Base-by-base conservation (phyloP, 2,888 invertebrate species). In the Trichacis sp. region DNA sequence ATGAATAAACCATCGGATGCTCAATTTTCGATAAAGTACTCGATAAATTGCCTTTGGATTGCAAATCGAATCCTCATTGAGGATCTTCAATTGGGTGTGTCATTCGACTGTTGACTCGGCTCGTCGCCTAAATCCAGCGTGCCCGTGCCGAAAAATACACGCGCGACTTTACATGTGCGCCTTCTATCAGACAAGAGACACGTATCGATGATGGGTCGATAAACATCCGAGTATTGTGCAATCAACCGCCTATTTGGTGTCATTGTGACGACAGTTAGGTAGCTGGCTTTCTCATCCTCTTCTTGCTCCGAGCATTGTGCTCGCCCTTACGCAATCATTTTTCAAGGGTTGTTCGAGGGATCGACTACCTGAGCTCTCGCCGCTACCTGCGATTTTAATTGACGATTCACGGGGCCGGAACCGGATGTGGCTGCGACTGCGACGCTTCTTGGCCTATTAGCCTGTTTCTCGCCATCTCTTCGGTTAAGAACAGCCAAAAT, bases 161-260 rank as follows among this genome's bases (percentile, higher is more conserved):
- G 63, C 59, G 63, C 20, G 62, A 62, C 66, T 66, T 59, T 59
- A 55, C 58, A 54, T 66, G 61, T 62, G 66, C 66, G 63, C 58
- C 66, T 24, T 58, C 66, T 67, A 49, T 64, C 51, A 40, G 43
- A 50, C 59, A 62, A 56, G 40, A 67, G 66, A 67, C 70, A 68
- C 70, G 77, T 78, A 78, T 78, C 81, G 79, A 80, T 80, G 82
- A 82, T 82, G 81, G 80, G 75, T 82, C 82, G 82, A 82, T 82
- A 82, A 81, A 81, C 81, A 82, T 78, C 77, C 72, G 73, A 74
- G 79, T 79, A 83, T 83, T 83, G 82, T 83, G 82, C 82, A 82
- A 82, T 82, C 82, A 82, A 82, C 82, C 81, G 81, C 81, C 81
- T 82, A 82, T 83, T 83, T 82, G 81, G 81, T 82, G 81, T 82